These are phyloP conservation scores for Sebastes hopkinsi DNA, from an alignment of 2,797 vertebrate species.

Conservation along the genomic window DNA sequence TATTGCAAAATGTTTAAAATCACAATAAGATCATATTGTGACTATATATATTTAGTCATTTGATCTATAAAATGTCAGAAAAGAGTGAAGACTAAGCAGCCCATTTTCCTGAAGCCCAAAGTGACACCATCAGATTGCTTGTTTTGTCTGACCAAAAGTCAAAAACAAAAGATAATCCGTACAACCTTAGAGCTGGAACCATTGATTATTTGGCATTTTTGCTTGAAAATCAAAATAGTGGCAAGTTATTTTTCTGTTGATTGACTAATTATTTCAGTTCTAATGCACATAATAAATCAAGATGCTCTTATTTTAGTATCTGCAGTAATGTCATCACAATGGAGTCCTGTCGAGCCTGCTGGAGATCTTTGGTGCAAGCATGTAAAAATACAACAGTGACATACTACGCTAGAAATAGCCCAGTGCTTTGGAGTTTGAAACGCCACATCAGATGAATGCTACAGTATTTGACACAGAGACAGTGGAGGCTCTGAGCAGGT, in stretches of 20 bases:
- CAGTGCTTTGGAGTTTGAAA: conserved; percentile 27
- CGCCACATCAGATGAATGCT: conserved; percentile 51
- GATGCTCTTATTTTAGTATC: background rate
- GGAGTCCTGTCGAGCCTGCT: conserved; percentile 3
- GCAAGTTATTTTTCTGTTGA: background rate
- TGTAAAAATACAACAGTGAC: conserved; percentile 36
- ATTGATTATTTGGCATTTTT: background rate
- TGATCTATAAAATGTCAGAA: background rate
- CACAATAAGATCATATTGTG: too few relatives aligned
- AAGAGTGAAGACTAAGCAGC: background rate
- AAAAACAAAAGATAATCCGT: background rate
- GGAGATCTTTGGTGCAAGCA: conserved; percentile 22
- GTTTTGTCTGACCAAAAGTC: background rate
- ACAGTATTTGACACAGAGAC: conserved; percentile 44
- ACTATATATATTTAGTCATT: background rate
- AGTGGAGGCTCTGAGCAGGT: conserved; percentile 41
- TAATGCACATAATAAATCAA: background rate
- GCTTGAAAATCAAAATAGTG: background rate
- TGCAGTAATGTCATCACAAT: background rate
- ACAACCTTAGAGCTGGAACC: background rate
- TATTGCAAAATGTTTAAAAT: too few relatives aligned
- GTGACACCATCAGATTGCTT: background rate
- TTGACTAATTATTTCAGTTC: background rate
- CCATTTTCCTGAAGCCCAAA: too few relatives aligned
- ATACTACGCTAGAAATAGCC: conserved; percentile 42